These are phyloP conservation scores for Perca fluviatilis DNA, from an alignment of 2,113 vertebrate genomes.

Conservation along the genomic window DNA sequence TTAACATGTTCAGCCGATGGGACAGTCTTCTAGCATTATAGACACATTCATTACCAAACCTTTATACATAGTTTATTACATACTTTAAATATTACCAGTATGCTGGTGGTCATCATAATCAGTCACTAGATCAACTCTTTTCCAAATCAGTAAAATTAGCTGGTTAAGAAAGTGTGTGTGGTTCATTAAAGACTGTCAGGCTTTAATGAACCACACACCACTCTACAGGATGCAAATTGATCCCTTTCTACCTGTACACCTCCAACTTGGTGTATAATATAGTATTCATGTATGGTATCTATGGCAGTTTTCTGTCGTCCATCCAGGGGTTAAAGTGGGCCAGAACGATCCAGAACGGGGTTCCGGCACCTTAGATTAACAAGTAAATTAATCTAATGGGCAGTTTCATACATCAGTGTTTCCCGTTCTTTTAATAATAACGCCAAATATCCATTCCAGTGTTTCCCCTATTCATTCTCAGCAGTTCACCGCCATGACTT, in stretches of 20 bases:
- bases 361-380: no score
- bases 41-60: neutral
- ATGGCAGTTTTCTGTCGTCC: neutral
- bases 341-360: no score
- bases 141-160: neutral
- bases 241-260: neutral
- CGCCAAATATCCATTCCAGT: no score
- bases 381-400: no score
- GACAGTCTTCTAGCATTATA: neutral
- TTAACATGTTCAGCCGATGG: neutral
- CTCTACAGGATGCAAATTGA: neutral
- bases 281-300: neutral
- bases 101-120: neutral
- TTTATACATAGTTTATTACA: neutral
- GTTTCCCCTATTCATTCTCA: no score
- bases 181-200: neutral
- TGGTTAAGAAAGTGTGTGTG: neutral
- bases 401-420: no score
- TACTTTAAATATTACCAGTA: neutral
- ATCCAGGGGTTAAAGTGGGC: neutral
- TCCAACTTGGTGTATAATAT: neutral
- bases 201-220: neutral
- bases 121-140: neutral
- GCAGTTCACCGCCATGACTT: no score
- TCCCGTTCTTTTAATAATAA: no score